Evolutionary conservation across 2,797 vertebrate species (phyloP).

Genomic region (Urocyon cinereoargenteus): DNA sequence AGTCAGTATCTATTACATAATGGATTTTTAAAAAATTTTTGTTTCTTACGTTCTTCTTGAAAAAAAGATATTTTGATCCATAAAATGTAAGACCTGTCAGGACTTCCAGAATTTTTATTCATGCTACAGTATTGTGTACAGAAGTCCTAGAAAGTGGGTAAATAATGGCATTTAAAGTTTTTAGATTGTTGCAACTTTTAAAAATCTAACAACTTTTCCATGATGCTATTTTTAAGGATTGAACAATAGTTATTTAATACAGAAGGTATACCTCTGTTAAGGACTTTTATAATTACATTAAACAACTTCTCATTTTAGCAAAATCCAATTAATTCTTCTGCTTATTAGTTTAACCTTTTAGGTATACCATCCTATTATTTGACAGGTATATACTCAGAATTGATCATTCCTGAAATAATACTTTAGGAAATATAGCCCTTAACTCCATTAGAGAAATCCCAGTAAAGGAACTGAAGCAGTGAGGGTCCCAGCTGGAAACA

Average conservation of each 20-base stretch:
- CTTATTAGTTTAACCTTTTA: background rate
- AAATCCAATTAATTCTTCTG: background rate
- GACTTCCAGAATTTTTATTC: background rate
- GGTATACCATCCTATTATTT: background rate
- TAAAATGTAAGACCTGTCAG: background rate
- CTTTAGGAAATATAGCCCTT: background rate
- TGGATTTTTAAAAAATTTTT: background rate
- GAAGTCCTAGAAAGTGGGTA: background rate
- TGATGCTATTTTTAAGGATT: background rate
- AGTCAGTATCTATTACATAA: background rate
- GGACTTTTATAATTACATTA: background rate
- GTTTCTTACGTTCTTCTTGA: background rate
- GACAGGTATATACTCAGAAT: background rate
- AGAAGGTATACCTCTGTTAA: background rate
- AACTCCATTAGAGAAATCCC: background rate
- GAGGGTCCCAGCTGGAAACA: background rate
- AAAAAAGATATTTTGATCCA: constrained; percentile 14
- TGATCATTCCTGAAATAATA: background rate
- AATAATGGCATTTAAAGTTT: background rate
- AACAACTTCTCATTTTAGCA: background rate
- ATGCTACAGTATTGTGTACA: background rate
- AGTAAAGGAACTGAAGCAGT: background rate
- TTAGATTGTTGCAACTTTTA: background rate
- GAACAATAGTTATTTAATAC: background rate
- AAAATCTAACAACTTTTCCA: background rate